Evolutionary conservation across 1,140 invertebrate species (phyloP), one percentile per base, ranked within the genome.

Genomic region (Solen grandis): DNA sequence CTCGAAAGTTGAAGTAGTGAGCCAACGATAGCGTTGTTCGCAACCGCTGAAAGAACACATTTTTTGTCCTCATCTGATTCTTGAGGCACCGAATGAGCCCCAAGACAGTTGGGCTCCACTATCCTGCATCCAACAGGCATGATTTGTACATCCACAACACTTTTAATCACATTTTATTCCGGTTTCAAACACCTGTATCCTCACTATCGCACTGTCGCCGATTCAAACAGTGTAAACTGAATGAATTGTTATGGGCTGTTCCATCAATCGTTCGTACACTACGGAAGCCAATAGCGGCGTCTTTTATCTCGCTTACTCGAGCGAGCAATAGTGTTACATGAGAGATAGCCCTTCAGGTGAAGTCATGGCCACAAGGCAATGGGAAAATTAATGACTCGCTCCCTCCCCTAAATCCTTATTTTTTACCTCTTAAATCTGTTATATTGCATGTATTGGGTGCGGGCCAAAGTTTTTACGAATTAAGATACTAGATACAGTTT

Each of bases 1-100:
- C 95, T 96, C 35, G 96, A 95, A 86, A 96, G 93, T 90, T 96
- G 96, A 52, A 95, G 92, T 46, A 96, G 92, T 25, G 95, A 95
- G 90, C 95, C 96, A 91, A 95, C 95, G 65, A 96, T 92, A 54
- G 95, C 96, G 86, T 94, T 95, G 89, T 96, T 96, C 76, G 95
- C 95, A 60, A 96, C 95, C 31, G 95, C 84, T 75, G 60, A 80
- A 74, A 54, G 54, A 62, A 33, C 82, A 68, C 52, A 25, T 72
- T 70, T 80, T 31, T 22, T 38, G 29, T 73, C 50, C n/a, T 81
- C 75, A 57, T 86, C 83, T n/a, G 77, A 73, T 22, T 69, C 52
- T 50, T 84, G 82, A 13, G 81, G 70, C 13, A 82, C 50, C 4
- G 74, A 60, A 50, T 87, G 57, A 46, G 80, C 79, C n/a, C 88